Evolutionary conservation across 2,888 invertebrate species (phyloP).

Genomic region (Hyposoter dolosus): DNA sequence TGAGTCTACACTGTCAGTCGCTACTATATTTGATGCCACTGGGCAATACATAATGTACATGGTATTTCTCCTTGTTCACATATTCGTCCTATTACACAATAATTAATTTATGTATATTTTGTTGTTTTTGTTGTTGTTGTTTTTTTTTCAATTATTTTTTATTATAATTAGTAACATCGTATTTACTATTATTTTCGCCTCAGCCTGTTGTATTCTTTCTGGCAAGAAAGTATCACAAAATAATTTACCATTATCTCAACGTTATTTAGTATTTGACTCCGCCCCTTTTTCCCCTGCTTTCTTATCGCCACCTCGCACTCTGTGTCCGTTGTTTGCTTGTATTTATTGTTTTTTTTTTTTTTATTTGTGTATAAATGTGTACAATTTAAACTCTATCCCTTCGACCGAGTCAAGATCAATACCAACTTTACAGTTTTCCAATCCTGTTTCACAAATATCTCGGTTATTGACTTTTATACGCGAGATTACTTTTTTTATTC

Average conservation of each 20-base stretch:
- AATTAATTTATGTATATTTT: slow-evolving; percentile 80
- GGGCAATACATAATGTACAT: slow-evolving; percentile 85
- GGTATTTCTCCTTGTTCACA: slow-evolving; percentile 83
- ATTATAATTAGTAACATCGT: slow-evolving; percentile 82
- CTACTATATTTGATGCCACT: slow-evolving; percentile 84
- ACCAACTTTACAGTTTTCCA: slow-evolving; percentile 43
- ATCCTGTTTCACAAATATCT: slow-evolving; percentile 41
- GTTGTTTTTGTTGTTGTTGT: neutral
- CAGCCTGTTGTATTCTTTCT: slow-evolving; percentile 84
- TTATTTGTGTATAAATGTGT: slow-evolving; percentile 36
- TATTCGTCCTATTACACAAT: slow-evolving; percentile 83
- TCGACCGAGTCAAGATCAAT: slow-evolving; percentile 63
- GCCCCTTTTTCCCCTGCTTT: slow-evolving; percentile 41
- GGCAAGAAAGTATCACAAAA: slow-evolving; percentile 85
- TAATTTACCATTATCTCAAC: slow-evolving; percentile 83
- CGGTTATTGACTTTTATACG: slow-evolving; percentile 60
- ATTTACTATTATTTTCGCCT: slow-evolving; percentile 78
- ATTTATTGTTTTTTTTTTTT: neutral
- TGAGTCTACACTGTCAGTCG: slow-evolving; percentile 76
- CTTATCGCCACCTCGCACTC: slow-evolving; percentile 7
- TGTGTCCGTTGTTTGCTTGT: slow-evolving; percentile 40
- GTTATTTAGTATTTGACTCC: slow-evolving; percentile 81
- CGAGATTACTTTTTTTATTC: slow-evolving; percentile 32
- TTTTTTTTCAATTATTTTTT: slow-evolving; percentile 68
- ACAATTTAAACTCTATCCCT: slow-evolving; percentile 61